Evolutionary conservation across 1,140 invertebrate species (phyloP), one percentile per base, ranked within the genome.

Genomic region (Sinonovacula constricta): DNA sequence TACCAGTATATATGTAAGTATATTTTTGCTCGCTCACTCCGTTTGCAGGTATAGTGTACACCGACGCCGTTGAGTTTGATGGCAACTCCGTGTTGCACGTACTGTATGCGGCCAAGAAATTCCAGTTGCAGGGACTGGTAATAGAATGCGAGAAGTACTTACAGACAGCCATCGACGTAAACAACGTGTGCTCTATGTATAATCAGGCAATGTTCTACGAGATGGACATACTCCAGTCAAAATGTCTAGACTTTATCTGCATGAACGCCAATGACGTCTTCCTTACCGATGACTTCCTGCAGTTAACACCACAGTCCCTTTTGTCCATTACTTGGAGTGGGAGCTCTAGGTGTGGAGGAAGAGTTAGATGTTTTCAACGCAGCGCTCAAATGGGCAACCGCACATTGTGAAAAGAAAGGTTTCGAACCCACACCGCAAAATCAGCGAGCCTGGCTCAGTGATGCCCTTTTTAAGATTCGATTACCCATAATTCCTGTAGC

Each of bases 361-460:
- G 75, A 78, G 30, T 12, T 78, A 30, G 75, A 78, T 49, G 66
- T 78, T 18, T 78, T 78, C 28, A 70, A 70, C 36, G 75, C 75
- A 1, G 66, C 67, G 1, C 4, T 78, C 5, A 60, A 39, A 63
- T 78, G 75, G 75, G 65, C 75, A 4, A n/a, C 26, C 1, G 54
- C 67, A 26, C 66, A 78, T 24, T 78, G 75, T 54, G 75, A 78
- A 49, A 78, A 70, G 39, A 78, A 70, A 30, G 75, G 75, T 18
- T 69, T 78, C 31, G 66, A 78, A 26, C 56, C 75, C 3, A 78
- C 34, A 3, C 22, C 66, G 10, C 62, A 68, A 30, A 78, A 78
- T 49, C 54, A 69, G 33, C 5, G 75, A 3, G 66, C 66, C 4
- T 69, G 57, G 66, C 45, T 78, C 1, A 65, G 65, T 0, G 59